Evolutionary conservation across 1,140 invertebrate genomes (phyloP).

Genomic region (Cherax quadricarinatus): DNA sequence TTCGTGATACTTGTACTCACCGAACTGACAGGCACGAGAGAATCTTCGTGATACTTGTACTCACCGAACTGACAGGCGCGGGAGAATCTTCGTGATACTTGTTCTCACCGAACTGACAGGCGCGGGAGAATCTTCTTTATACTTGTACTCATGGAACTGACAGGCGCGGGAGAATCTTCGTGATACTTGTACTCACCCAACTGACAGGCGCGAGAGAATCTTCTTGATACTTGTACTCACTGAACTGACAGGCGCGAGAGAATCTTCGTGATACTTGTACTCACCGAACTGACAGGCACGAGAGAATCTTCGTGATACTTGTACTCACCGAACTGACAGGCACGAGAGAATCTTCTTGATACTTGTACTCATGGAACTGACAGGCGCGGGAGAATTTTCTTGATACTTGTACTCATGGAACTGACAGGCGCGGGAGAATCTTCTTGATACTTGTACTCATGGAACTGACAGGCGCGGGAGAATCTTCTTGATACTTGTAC

Average conservation of each 20-base stretch:
- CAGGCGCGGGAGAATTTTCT: slow-evolving; percentile 90
- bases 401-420: too few species aligned
- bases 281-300: slow-evolving; percentile 92
- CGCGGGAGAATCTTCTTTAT: slow-evolving; percentile 69
- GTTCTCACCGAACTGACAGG: slow-evolving; percentile 83
- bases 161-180: slow-evolving; percentile 90
- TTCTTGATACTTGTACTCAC: slow-evolving; percentile 85
- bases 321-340: too few species aligned
- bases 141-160: slow-evolving; percentile 90
- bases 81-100: slow-evolving; percentile 77
- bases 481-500: slow-evolving; percentile 80
- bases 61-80: too few species aligned
- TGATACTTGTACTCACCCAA: too few species aligned
- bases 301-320: too few species aligned
- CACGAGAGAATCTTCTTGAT: slow-evolving; percentile 68
- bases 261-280: slow-evolving; percentile 81
- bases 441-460: slow-evolving; percentile 84
- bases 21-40: slow-evolving; percentile 89
- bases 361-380: slow-evolving; percentile 90
- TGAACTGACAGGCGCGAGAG: slow-evolving; percentile 81
- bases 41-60: slow-evolving; percentile 80
- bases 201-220: too few species aligned
- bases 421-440: too few species aligned
- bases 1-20: slow-evolving; percentile 85
- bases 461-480: slow-evolving; percentile 77